Base-by-base conservation (phyloP, 2,113 vertebrate genomes). In the Taxidea taxus region DNA sequence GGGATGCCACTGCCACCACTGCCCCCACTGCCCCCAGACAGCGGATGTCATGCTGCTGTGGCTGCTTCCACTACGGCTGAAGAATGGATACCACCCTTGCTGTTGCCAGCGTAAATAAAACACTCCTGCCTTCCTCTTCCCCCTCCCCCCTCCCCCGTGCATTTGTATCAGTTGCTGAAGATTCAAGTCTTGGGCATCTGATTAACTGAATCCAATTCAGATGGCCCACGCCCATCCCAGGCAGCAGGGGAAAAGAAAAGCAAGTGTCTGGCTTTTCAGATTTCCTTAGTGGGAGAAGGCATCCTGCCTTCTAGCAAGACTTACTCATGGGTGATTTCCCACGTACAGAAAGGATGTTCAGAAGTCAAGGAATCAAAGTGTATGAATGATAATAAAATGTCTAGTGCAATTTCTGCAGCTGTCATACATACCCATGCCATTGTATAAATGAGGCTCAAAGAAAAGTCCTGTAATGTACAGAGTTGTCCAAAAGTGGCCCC, bases 71-170 rank as follows among this genome's bases (percentile, higher is more conserved):
- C 42, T 4, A 16, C 51, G 29, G 10, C 44, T 34, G 44, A 49
- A 20, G 10, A 16, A 77, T 1, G 29, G 74, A 16, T 10, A 34
- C 75, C 75, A 34, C 44, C 16, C 16, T 54, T 18, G 51, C 51
- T 54, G 51, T 54, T 54, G 51, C 16, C 6, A 54, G 16, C 0
- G 16, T 54, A 54, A 54, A 54, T 18, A 54, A 54, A 77, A 49
- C 16, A 16, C 74, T 49, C 74, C 44, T 7, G 14, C 7, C 1
- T 60, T 25, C 27, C 74, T 15, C 49, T 14, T 15, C 16, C 16
- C 44, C 8, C 0, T 29, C 0, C 27, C 44, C 74, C 44, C 29
- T 0, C 2, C 20, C 54, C 54, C 7, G 15, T 20, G 44, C 74
- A 47, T 49, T 49, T 49, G 29, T 49, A 4, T 77, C 75, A 49